A percentile compares a stretch with the other conserved stretches of the same genome.
Evolutionary conservation across 2,113 vertebrate genomes (phyloP).

Genomic region (Mormoops blainvillei): DNA sequence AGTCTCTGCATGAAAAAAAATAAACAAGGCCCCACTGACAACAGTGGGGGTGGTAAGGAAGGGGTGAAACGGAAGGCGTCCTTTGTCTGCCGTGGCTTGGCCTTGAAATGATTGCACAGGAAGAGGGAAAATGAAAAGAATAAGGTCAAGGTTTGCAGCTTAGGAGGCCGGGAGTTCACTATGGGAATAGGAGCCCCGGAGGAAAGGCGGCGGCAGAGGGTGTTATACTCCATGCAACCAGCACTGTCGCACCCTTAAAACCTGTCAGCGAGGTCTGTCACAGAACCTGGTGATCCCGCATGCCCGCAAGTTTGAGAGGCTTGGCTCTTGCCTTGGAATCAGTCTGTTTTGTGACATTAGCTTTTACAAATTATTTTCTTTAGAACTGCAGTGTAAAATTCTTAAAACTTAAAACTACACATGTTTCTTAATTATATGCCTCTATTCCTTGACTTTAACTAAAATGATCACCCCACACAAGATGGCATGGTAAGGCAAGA

Average conservation of each 20-base stretch:
- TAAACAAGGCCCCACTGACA: not conserved
- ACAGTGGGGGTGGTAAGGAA: rapidly evolving
- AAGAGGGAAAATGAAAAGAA: not conserved
- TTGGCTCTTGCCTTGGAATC: not conserved
- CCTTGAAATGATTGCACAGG: not conserved
- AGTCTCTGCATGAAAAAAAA: not conserved
- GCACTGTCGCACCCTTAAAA: rapidly evolving
- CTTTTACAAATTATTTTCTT: not conserved
- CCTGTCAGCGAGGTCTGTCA: not conserved
- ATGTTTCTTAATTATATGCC: not conserved
- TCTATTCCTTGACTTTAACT: not conserved
- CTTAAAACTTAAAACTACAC: not conserved
- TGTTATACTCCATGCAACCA: rapidly evolving
- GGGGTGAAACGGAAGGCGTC: not conserved
- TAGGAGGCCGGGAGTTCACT: not conserved
- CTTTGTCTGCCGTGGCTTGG: rapidly evolving
- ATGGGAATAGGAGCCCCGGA: not conserved
- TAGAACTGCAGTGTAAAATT: not conserved
- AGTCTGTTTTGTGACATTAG: not conserved
- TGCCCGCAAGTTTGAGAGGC: not conserved
- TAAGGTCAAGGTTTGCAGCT: not conserved
- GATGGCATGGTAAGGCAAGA: not conserved
- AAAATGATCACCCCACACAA: not conserved
- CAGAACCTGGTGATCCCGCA: not conserved
- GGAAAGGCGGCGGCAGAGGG: not conserved